phyloP scores from a whole-genome alignment of 1,140 invertebrate genomes.

The Rhopalosiphum padi region DNA sequence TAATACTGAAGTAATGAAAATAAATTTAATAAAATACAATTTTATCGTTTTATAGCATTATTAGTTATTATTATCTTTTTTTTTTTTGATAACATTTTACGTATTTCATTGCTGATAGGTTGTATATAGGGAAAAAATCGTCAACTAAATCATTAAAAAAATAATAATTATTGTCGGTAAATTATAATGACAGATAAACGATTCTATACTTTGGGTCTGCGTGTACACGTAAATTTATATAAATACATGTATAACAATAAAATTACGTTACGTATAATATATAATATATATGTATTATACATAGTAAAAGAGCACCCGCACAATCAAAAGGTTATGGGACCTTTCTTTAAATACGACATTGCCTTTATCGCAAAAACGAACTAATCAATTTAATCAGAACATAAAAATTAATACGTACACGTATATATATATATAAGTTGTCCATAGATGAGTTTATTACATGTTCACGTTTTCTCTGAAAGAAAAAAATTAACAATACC shows the following conservation, averaged over 20 bases:
- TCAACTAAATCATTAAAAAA: background rate
- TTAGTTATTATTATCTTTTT: background rate
- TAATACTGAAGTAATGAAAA: background rate
- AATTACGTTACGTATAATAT: background rate
- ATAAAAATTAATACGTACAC: background rate
- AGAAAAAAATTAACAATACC: background rate
- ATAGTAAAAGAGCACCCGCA: background rate
- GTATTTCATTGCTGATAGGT: background rate
- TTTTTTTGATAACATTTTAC: background rate
- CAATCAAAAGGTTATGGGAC: conserved; percentile 29
- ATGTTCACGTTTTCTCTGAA: background rate
- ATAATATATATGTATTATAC: background rate
- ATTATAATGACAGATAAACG: conserved; percentile 36
- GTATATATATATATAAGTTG: background rate
- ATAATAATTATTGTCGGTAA: conserved; percentile 31
- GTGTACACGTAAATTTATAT: background rate
- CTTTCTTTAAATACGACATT: conserved; percentile 40
- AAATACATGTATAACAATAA: conserved; percentile 31
- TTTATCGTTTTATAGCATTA: background rate
- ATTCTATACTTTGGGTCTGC: background rate
- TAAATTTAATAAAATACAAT: background rate
- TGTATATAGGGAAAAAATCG: background rate
- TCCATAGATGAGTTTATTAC: background rate
- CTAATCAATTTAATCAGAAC: conserved; percentile 30
- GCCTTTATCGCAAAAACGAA: conserved; percentile 12